Evolutionary conservation across 2,797 vertebrate genomes (phyloP).

Genomic region (Hyperoplus lanceolatus): DNA sequence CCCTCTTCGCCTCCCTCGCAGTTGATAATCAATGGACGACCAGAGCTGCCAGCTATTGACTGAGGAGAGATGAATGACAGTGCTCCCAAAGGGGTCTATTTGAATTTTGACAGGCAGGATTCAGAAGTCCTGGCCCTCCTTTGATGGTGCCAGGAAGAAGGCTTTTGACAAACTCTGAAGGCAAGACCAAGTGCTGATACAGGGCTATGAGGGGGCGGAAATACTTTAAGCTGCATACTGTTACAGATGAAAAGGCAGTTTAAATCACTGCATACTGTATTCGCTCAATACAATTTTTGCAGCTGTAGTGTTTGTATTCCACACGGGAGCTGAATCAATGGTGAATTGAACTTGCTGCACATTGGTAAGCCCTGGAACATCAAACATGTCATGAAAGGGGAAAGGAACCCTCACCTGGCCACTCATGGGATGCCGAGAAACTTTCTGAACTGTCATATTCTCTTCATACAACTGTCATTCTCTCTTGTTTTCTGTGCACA

Average conservation of each 20-base stretch:
- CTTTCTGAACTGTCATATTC: too few species aligned
- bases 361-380: conserved; percentile 6
- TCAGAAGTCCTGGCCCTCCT: conserved; percentile 70
- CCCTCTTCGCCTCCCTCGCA: conserved; percentile 67
- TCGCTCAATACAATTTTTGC: conserved; percentile 41
- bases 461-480: conserved; percentile 19
- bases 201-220: conserved; percentile 56
- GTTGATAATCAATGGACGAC: conserved; percentile 82
- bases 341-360: conserved; percentile 38
- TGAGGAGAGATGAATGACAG: conserved; percentile 81
- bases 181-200: conserved; percentile 75
- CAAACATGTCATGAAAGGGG: conserved; percentile 30
- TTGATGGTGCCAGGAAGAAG: conserved; percentile 73
- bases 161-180: conserved; percentile 65
- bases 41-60: conserved; percentile 82
- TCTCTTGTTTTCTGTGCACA: conserved; percentile 9
- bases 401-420: conserved; percentile 44
- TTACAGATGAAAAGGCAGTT: conserved; percentile 61
- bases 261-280: conserved; percentile 52
- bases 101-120: conserved; percentile 80
- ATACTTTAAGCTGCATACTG: conserved; percentile 64
- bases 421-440: conserved; percentile 19
- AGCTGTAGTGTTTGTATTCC: conserved; percentile 35
- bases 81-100: conserved; percentile 76
- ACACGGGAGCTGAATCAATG: conserved; percentile 19